Evolutionary conservation across 2,797 vertebrate genomes (phyloP).

Genomic region (Uromys caudimaculatus): DNA sequence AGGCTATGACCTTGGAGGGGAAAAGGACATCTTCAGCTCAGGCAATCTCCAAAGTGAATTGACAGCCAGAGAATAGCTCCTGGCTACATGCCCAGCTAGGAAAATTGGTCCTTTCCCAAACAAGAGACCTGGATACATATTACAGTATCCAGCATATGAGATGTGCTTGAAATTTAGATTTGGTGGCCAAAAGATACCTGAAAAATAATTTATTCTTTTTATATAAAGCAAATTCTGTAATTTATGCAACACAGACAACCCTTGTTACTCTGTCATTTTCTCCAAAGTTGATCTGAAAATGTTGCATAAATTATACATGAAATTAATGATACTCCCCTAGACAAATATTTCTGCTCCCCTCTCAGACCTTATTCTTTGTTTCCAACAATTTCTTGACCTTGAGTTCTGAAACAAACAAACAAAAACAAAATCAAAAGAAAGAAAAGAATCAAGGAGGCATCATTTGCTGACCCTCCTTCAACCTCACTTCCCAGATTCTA

Average conservation of each 20-base stretch:
- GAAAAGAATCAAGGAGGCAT: background rate
- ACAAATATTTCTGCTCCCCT: constrained; percentile 54
- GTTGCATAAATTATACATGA: constrained; percentile 53
- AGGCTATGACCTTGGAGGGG: background rate
- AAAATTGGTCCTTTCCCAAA: background rate
- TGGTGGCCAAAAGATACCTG: background rate
- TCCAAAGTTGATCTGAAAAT: constrained; percentile 23
- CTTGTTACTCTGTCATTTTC: constrained; percentile 39
- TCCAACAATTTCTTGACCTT: constrained; percentile 27
- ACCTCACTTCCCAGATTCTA: background rate
- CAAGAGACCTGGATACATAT: background rate
- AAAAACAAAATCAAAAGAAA: background rate
- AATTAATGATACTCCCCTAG: constrained; percentile 22
- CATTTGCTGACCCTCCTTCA: background rate
- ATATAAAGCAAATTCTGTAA: constrained; percentile 51
- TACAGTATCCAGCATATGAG: background rate
- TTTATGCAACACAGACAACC: constrained; percentile 25
- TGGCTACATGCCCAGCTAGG: background rate
- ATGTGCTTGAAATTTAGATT: constrained; percentile 36
- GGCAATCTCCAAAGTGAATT: constrained; percentile 1
- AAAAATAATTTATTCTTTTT: constrained; percentile 50
- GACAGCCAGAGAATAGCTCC: constrained; percentile 8
- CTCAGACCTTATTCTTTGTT: constrained; percentile 36
- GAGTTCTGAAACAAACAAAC: background rate
- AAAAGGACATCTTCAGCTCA: background rate